Conservation (phyloP, 2,888 invertebrate genomes). For the Acanthopleura granulata region DNA sequence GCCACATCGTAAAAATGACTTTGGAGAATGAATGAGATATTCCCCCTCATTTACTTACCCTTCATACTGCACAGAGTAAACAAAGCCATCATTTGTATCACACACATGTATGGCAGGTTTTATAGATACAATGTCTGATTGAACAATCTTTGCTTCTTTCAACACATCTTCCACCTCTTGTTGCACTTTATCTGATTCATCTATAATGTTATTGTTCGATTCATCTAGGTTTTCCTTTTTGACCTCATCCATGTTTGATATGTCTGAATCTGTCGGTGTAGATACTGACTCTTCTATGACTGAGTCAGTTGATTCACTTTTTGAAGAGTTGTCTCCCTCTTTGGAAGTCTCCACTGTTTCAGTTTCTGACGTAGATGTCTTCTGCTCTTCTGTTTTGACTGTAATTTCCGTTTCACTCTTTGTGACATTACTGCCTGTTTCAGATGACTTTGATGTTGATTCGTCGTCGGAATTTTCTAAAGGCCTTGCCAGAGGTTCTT, state of each 20-base stretch:
- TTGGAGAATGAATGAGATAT: too few species aligned
- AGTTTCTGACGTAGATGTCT: background rate
- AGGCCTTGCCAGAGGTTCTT: constrained; percentile 11
- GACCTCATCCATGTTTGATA: background rate
- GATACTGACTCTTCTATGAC: background rate
- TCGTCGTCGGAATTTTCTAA: constrained; percentile 24
- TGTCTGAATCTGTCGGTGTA: background rate
- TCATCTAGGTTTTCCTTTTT: constrained; percentile 1
- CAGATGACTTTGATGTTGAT: constrained; percentile 29
- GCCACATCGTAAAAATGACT: too few species aligned
- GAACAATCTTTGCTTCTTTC: background rate
- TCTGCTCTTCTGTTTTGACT: background rate
- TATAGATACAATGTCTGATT: background rate
- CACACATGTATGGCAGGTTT: background rate
- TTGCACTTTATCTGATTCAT: background rate
- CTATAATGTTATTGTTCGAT: background rate
- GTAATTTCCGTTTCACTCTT: background rate
- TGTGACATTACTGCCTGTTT: constrained; percentile 18
- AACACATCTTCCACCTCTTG: background rate
- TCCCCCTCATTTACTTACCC: constrained; percentile 49
- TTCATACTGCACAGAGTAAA: constrained; percentile 58
- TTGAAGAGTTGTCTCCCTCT: constrained; percentile 2
- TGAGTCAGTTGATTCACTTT: background rate
- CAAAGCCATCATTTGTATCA: constrained; percentile 49
- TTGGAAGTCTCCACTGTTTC: background rate